phyloP scores from a whole-genome alignment of 2,888 invertebrate species.

The Phaedon cochleariae region DNA sequence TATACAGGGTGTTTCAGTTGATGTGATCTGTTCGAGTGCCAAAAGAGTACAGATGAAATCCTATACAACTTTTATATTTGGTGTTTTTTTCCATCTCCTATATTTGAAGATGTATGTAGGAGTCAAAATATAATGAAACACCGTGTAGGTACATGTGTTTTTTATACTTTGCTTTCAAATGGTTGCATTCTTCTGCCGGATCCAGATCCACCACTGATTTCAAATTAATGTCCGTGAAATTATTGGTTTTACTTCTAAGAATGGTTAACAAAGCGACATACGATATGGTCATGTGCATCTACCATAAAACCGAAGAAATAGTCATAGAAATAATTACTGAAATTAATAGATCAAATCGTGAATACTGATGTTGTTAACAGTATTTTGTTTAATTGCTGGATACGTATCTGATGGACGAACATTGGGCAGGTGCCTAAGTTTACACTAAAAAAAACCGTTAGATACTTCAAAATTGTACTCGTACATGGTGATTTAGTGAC shows the following conservation, averaged over 20 bases:
- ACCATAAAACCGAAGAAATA: neutral
- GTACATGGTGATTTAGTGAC: too few species aligned
- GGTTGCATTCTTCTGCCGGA: too few species aligned
- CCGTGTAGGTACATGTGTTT: too few species aligned
- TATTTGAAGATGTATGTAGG: too few species aligned
- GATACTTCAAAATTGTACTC: neutral
- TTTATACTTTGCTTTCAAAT: too few species aligned
- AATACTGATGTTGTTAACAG: neutral
- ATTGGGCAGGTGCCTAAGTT: conserved; percentile 11
- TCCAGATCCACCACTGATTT: too few species aligned
- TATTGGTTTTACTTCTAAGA: neutral
- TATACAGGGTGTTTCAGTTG: too few species aligned
- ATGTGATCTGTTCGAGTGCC: too few species aligned
- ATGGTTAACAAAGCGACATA: neutral
- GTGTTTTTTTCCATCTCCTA: too few species aligned
- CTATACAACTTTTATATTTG: too few species aligned
- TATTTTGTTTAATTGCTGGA: neutral
- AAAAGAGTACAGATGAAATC: too few species aligned
- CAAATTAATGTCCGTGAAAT: neutral
- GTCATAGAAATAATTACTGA: neutral
- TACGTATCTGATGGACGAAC: neutral
- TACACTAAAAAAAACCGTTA: conserved; percentile 14
- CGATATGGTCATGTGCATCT: neutral
- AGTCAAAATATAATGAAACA: too few species aligned
- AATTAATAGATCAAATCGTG: neutral